Evolutionary conservation across 2,797 vertebrate species (phyloP).

Genomic region (Tauraco hartlaubi): DNA sequence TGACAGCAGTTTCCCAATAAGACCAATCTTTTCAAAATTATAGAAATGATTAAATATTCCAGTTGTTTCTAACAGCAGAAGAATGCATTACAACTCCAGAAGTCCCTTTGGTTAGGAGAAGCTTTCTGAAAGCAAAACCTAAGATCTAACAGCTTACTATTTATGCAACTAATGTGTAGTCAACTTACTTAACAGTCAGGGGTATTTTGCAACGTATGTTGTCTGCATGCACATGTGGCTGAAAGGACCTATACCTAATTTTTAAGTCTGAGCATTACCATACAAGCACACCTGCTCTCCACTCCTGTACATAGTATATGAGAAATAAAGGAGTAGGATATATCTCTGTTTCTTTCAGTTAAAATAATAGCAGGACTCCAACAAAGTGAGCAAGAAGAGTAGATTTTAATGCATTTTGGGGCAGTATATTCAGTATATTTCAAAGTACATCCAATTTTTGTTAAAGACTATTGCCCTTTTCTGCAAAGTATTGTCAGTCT

Average conservation of each 20-base stretch:
- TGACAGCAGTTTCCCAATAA: neutral
- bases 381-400: neutral
- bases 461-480: neutral
- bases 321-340: neutral
- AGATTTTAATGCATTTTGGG: neutral
- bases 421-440: neutral
- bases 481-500: neutral
- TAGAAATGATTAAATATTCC: neutral
- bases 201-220: neutral
- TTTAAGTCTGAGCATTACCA: neutral
- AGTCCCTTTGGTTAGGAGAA: neutral
- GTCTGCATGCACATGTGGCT: neutral
- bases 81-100: neutral
- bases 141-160: neutral
- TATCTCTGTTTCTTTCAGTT: neutral
- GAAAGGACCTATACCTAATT: neutral
- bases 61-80: neutral
- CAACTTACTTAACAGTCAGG: neutral
- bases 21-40: neutral
- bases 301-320: neutral
- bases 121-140: neutral
- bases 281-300: neutral
- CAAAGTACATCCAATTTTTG: neutral
- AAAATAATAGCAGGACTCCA: neutral
- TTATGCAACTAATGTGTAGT: neutral